phyloP scores from a whole-genome alignment of 2,113 vertebrate genomes.

The human (Homo sapiens) region DNA sequence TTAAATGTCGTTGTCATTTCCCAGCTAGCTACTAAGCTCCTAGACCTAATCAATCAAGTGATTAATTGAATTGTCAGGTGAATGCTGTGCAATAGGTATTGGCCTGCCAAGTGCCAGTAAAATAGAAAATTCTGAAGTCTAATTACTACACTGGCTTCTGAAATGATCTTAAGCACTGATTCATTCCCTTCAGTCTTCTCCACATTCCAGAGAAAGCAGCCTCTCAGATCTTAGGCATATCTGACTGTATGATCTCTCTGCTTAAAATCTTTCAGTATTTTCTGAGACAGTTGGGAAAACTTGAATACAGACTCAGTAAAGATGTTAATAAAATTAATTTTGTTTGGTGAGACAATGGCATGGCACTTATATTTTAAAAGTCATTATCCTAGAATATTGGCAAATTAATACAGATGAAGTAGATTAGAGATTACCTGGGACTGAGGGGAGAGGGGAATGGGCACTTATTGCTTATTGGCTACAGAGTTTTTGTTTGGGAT shows the following conservation, averaged over 20 bases:
- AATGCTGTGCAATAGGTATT: background rate
- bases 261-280: slow-evolving; percentile 26
- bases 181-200: background rate
- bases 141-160: background rate
- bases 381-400: background rate
- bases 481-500: background rate
- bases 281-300: slow-evolving; percentile 19
- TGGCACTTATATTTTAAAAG: background rate
- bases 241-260: background rate
- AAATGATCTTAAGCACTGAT: background rate
- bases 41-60: background rate
- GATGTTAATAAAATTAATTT: slow-evolving; percentile 26
- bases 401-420: background rate
- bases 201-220: background rate
- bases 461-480: background rate
- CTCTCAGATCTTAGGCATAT: background rate
- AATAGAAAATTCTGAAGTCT: background rate
- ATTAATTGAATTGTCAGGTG: background rate
- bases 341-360: background rate
- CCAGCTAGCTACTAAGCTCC: background rate
- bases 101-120: background rate
- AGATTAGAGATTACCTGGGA: background rate
- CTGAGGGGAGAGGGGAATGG: background rate
- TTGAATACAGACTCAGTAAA: slow-evolving; percentile 43
- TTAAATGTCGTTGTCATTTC: background rate